A percentile compares a stretch with the other conserved stretches of the same genome.
Evolutionary conservation across 1,140 invertebrate species (phyloP).

Genomic region (Amyelois transitella): DNA sequence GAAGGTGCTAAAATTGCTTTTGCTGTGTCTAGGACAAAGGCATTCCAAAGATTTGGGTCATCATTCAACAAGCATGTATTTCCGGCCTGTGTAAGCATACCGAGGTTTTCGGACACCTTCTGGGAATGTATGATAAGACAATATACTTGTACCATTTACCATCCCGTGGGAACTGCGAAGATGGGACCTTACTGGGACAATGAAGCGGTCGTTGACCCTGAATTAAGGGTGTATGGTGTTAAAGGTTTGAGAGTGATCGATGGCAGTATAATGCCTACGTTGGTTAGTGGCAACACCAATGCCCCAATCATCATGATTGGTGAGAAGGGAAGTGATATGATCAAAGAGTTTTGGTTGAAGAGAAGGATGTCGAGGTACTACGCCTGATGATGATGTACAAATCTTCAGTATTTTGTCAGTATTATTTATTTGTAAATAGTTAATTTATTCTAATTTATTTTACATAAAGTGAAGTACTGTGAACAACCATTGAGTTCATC

Average conservation of each 20-base stretch:
- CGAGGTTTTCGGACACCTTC: conserved; percentile 81
- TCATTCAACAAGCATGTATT: conserved; percentile 79
- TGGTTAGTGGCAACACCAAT: conserved; percentile 90
- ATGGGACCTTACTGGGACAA: conserved; percentile 92
- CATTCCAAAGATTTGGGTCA: conserved; percentile 82
- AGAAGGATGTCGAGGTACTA: conserved; percentile 53
- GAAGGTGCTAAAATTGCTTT: conserved; percentile 89
- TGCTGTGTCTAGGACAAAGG: conserved; percentile 82
- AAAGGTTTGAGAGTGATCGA: conserved; percentile 88
- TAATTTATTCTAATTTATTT: conserved; percentile 6
- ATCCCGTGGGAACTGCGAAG: conserved; percentile 92
- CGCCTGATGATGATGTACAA: conserved; percentile 42
- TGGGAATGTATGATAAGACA: conserved; percentile 90
- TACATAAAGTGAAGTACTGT: too few relatives aligned
- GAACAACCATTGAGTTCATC: too few relatives aligned
- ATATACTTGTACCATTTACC: conserved; percentile 88
- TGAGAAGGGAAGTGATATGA: conserved; percentile 88
- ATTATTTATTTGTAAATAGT: conserved; percentile 32
- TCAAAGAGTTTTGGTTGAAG: conserved; percentile 86
- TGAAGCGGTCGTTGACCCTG: conserved; percentile 90
- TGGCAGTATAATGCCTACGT: conserved; percentile 88
- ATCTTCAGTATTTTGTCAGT: conserved; percentile 27
- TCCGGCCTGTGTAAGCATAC: conserved; percentile 81
- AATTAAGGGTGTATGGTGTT: conserved; percentile 86
- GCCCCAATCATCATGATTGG: conserved; percentile 90